A percentile compares a stretch with the other conserved stretches of the same genome.
These are phyloP conservation scores for Octomys mimax DNA, from an alignment of 2,797 vertebrate genomes.

Conservation along the genomic window DNA sequence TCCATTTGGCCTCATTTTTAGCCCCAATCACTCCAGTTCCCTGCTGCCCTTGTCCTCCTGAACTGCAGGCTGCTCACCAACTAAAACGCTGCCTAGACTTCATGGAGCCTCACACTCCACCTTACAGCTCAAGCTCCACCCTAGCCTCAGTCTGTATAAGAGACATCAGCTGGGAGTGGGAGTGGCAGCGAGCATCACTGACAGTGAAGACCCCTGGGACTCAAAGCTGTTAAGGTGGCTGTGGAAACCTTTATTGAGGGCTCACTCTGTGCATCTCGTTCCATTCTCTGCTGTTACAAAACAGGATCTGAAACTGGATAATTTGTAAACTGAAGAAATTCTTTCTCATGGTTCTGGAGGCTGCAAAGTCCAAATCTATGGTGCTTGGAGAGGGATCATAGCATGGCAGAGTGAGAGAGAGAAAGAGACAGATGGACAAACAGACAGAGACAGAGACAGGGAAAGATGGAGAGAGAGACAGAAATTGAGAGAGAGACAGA, in stretches of 20 bases:
- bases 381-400: too few relatives aligned
- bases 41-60: neutral
- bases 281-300: neutral
- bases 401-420: neutral
- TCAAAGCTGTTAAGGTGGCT: neutral
- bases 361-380: neutral
- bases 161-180: neutral
- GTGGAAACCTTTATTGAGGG: neutral
- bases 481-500: neutral
- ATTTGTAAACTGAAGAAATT: neutral
- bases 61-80: neutral
- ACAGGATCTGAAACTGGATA: neutral
- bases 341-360: neutral
- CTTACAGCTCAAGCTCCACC: neutral
- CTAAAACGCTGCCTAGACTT: neutral
- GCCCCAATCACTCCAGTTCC: conserved; percentile 68
- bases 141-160: neutral
- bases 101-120: rapidly evolving
- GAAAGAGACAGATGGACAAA: neutral
- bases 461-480: neutral
- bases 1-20: conserved; percentile 84
- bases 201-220: neutral
- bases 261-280: neutral
- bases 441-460: neutral
- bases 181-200: neutral